Evolutionary conservation across 2,888 invertebrate species (phyloP), one percentile per base, ranked within the genome.

Genomic region (Pristionchus entomophagus): DNA sequence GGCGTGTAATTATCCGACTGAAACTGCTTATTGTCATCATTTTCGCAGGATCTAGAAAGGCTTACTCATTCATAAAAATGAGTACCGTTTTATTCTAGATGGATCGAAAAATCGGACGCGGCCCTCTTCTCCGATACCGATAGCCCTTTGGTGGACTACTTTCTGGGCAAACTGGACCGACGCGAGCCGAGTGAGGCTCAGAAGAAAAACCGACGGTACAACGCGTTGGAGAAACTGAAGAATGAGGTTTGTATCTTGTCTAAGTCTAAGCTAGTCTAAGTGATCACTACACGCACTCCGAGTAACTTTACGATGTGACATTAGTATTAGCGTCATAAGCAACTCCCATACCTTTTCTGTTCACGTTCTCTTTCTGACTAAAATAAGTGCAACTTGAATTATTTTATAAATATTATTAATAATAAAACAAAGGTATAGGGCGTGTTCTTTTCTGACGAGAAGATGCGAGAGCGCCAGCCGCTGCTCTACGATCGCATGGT

Each of bases 391-490:
- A n/a, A n/a, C n/a, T n/a, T n/a, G n/a, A n/a, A n/a, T n/a, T 77
- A 14, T 19, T 41, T 78, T 45, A 10, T n/a, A n/a, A n/a, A n/a
- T 17, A 26, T n/a, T 29, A 29, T 49, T 78, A 51, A 17, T 78
- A 14, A 38, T 26, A 2, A 22, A n/a, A 65, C 32, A n/a, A 6
- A 29, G 41, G 29, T 78, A 17, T 10, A 78, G 78, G 51, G 78
- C 19, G 29, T 49, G 49, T 98, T 97, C 94, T 98, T 98, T 92
- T 96, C 96, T 93, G 97, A 98, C 94, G 96, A 95, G 87, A 96
- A 97, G 95, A 98, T 98, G 98, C 97, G 97, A 96, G 96, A 96
- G 90, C 95, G 98, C 87, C 97, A 97, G 94, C 98, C 98, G 0
- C 95, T 96, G 84, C 94, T 98, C 0, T 98, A 97, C 94, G 97